Conservation (phyloP, 2,797 vertebrate species). For the Cuculus canorus region DNA sequence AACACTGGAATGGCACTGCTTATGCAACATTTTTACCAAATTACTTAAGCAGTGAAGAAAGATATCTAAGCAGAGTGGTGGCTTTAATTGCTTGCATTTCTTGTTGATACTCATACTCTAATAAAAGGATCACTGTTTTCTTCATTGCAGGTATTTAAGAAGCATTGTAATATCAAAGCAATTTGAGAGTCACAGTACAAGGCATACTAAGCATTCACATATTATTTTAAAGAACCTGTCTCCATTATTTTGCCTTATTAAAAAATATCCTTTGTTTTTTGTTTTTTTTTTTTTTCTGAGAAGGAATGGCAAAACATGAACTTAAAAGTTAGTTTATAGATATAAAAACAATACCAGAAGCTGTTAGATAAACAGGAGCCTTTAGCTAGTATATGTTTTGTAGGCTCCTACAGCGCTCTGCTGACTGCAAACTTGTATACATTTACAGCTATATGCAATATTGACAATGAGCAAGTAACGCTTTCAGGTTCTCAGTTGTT, state of each 20-base stretch:
- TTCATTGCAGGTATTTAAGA: background rate
- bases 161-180: background rate
- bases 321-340: background rate
- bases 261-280: background rate
- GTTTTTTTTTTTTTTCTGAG: background rate
- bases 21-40: background rate
- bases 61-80: background rate
- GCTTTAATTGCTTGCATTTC: background rate
- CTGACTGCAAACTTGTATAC: background rate
- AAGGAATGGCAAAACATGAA: background rate
- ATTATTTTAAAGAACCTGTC: background rate
- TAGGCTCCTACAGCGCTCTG: background rate
- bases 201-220: background rate
- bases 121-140: background rate
- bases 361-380: background rate
- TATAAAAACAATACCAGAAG: background rate
- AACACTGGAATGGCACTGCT: background rate
- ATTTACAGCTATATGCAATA: background rate
- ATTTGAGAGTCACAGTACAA: background rate
- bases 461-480: rapidly evolving
- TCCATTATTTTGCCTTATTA: background rate
- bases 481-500: background rate
- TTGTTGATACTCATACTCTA: background rate
- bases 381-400: background rate
- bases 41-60: background rate